Percentiles rank a stretch among this genome's conserved stretches.
Conservation (phyloP, 2,888 invertebrate genomes). For the Ormyrus nitidulus region DNA sequence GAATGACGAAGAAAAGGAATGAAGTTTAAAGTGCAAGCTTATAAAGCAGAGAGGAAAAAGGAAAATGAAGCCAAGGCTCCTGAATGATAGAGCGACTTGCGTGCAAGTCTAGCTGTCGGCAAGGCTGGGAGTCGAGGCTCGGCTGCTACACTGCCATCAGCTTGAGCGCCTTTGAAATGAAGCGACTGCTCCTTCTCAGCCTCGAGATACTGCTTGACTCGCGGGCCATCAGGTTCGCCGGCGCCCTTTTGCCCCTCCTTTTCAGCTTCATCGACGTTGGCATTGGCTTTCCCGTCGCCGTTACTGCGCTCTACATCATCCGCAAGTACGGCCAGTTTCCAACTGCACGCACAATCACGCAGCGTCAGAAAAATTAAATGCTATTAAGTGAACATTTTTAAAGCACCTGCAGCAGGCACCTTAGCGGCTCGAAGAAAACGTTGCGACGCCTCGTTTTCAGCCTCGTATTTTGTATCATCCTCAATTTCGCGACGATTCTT, state of each 20-base stretch:
- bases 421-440: conserved; percentile 53
- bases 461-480: conserved; percentile 62
- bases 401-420: conserved; percentile 58
- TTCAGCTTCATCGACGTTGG: conserved; percentile 64
- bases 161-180: conserved; percentile 67
- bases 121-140: conserved; percentile 65
- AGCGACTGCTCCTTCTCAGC: conserved; percentile 67
- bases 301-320: conserved; percentile 64
- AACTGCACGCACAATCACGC: background rate
- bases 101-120: too few relatives aligned
- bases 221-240: conserved; percentile 68
- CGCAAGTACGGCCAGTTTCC: conserved; percentile 62
- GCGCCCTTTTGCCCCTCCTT: conserved; percentile 65
- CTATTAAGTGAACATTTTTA: background rate
- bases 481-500: conserved; percentile 65
- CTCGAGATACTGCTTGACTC: conserved; percentile 68
- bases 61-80: too few relatives aligned
- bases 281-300: conserved; percentile 67
- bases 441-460: conserved; percentile 50
- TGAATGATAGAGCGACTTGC: too few relatives aligned
- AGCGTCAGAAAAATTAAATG: background rate
- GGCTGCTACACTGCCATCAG: conserved; percentile 66
- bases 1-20: too few relatives aligned
- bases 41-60: too few relatives aligned
- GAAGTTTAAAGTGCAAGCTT: too few relatives aligned